A percentile compares a stretch with the other conserved stretches of the same genome.
Conservation (phyloP, 2,797 vertebrate genomes). For the Phrynocephalus forsythii region DNA sequence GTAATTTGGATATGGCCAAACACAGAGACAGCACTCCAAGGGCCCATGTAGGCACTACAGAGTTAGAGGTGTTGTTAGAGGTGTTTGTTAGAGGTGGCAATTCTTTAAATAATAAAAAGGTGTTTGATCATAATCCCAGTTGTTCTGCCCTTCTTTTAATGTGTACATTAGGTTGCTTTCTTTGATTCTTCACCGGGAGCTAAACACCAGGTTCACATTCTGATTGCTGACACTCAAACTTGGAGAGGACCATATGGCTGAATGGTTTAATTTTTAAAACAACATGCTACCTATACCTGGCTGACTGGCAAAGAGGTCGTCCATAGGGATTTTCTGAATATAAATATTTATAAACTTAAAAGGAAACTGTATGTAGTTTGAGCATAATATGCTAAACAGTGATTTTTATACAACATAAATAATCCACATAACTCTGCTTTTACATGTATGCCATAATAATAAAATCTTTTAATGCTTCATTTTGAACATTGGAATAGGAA, state of each 20-base stretch:
- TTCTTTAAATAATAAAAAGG: no score
- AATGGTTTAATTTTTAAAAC: neutral
- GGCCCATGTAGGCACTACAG: neutral
- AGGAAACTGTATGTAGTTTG: neutral
- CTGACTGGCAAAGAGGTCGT: neutral
- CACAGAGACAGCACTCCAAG: neutral
- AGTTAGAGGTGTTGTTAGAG: no score
- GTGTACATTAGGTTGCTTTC: no score
- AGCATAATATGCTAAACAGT: neutral
- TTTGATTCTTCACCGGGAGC: no score
- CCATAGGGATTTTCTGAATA: neutral
- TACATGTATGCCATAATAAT: neutral
- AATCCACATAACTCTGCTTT: neutral
- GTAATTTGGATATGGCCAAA: neutral
- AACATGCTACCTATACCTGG: neutral
- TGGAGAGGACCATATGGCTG: no score
- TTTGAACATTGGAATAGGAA: neutral
- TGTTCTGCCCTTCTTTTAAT: no score
- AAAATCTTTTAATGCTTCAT: neutral
- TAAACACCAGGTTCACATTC: no score
- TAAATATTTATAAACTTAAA: neutral
- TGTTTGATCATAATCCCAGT: no score
- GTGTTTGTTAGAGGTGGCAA: no score
- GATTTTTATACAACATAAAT: neutral
- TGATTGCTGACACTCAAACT: no score